A percentile compares a stretch with the other conserved stretches of the same genome.
Evolutionary conservation across 2,888 invertebrate species (phyloP).

Genomic region (Heliconius erato): DNA sequence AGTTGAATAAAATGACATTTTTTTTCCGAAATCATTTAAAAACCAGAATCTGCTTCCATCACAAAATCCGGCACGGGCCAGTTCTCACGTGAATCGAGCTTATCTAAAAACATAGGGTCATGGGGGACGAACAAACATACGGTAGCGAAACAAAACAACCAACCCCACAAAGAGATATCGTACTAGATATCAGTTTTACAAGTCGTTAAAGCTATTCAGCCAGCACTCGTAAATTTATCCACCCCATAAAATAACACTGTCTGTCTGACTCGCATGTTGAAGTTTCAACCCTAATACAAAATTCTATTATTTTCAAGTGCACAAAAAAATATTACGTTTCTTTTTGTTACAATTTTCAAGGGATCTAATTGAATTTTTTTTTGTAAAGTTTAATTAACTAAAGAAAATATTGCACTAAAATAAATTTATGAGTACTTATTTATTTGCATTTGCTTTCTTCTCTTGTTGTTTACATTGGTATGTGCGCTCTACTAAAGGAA

Average conservation of each 20-base stretch:
- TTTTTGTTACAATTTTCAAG: slow-evolving; percentile 1
- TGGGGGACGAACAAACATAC: slow-evolving; percentile 23
- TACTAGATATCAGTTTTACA: slow-evolving; percentile 66
- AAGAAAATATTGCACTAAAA: neutral
- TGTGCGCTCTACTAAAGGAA: neutral
- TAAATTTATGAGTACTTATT: neutral
- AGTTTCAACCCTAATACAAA: slow-evolving; percentile 1
- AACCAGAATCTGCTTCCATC: slow-evolving; percentile 1
- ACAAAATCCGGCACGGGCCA: neutral
- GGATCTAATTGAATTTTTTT: neutral
- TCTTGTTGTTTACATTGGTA: neutral
- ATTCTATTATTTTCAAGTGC: slow-evolving; percentile 1
- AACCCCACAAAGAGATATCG: slow-evolving; percentile 49
- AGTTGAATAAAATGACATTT: neutral
- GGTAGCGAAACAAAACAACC: slow-evolving; percentile 50
- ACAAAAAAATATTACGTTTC: slow-evolving; percentile 6
- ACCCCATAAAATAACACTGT: slow-evolving; percentile 30
- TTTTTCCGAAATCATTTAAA: neutral
- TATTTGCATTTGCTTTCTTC: neutral
- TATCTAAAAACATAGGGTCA: slow-evolving; percentile 30
- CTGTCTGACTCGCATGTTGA: slow-evolving; percentile 49
- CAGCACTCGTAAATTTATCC: slow-evolving; percentile 56
- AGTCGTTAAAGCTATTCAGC: slow-evolving; percentile 71
- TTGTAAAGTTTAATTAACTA: too few species aligned
- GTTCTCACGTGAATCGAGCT: slow-evolving; percentile 24